Conservation (phyloP, 2,113 vertebrate species). For the Indicator indicator region DNA sequence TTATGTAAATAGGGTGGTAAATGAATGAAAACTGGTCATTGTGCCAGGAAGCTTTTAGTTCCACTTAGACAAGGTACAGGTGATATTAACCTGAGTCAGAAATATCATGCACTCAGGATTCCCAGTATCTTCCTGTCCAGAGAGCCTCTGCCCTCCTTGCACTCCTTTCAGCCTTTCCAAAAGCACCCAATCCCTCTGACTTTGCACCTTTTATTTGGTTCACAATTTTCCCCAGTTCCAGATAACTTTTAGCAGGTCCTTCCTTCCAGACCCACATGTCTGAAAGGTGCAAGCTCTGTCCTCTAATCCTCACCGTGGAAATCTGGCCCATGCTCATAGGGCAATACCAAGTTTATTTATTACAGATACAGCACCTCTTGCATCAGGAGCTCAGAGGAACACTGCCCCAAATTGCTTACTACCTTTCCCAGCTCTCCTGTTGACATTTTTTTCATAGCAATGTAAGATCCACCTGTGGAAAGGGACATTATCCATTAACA, state of each 20-base stretch:
- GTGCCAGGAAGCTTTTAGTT: not conserved
- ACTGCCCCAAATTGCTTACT: not conserved
- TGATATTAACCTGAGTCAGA: not conserved
- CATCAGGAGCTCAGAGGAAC: not conserved
- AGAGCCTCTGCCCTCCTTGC: not conserved
- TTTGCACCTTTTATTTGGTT: not conserved
- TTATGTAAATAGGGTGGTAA: not conserved
- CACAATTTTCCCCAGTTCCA: not conserved
- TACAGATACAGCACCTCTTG: not conserved
- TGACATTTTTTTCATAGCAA: not conserved
- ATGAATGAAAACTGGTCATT: not conserved
- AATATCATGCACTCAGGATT: not conserved
- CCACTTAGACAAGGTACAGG: not conserved
- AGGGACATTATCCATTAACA: not conserved
- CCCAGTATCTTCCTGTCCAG: not conserved
- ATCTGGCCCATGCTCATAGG: not conserved
- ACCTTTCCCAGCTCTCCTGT: not conserved
- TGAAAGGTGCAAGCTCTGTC: not conserved
- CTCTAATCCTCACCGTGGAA: not conserved
- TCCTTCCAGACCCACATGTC: not conserved
- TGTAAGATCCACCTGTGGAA: not conserved
- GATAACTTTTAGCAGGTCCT: not conserved
- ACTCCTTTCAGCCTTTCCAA: not conserved
- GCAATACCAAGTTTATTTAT: not conserved
- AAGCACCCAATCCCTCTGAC: not conserved